Evolutionary conservation across 2,888 invertebrate species (phyloP).

Genomic region (Ennomos fuscantarius): DNA sequence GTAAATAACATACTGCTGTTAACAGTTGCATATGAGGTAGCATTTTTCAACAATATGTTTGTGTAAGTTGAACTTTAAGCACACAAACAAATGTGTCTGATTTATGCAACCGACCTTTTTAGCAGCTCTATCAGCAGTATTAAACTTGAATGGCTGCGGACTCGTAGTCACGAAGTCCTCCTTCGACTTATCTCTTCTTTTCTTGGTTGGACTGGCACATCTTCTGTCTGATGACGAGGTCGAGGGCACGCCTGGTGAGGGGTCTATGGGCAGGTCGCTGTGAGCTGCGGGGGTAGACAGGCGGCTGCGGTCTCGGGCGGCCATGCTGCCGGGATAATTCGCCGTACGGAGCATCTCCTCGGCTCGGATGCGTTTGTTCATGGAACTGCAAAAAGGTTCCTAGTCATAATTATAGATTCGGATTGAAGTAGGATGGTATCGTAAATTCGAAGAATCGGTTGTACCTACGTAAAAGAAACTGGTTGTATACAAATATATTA

Average conservation of each 20-base stretch:
- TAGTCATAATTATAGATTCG: too few relatives aligned
- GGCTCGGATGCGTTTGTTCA: slow-evolving; percentile 88
- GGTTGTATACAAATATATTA: too few relatives aligned
- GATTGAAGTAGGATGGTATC: too few relatives aligned
- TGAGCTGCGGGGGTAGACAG: slow-evolving; percentile 78
- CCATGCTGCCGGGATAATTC: slow-evolving; percentile 88
- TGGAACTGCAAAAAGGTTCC: slow-evolving; percentile 70
- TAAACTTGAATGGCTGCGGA: slow-evolving; percentile 81
- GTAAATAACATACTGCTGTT: too few relatives aligned
- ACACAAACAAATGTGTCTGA: too few relatives aligned
- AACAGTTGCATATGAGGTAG: too few relatives aligned
- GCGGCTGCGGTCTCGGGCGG: slow-evolving; percentile 84
- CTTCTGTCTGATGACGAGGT: slow-evolving; percentile 64
- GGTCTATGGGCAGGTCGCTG: slow-evolving; percentile 77
- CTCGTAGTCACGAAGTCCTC: slow-evolving; percentile 82
- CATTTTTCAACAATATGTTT: too few relatives aligned
- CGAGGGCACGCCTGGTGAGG: slow-evolving; percentile 69
- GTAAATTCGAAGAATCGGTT: too few relatives aligned
- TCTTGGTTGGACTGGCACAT: slow-evolving; percentile 67
- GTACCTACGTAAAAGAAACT: too few relatives aligned
- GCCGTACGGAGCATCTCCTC: slow-evolving; percentile 88
- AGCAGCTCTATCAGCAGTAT: slow-evolving; percentile 77
- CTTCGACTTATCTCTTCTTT: slow-evolving; percentile 63
- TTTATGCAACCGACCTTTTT: slow-evolving; percentile 61
- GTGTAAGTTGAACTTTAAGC: too few relatives aligned